Evolutionary conservation across 92 coral and sea anemone species (phyloP), one percentile per base, ranked within the genome.

Genomic region (Plumapathes pennacea): DNA sequence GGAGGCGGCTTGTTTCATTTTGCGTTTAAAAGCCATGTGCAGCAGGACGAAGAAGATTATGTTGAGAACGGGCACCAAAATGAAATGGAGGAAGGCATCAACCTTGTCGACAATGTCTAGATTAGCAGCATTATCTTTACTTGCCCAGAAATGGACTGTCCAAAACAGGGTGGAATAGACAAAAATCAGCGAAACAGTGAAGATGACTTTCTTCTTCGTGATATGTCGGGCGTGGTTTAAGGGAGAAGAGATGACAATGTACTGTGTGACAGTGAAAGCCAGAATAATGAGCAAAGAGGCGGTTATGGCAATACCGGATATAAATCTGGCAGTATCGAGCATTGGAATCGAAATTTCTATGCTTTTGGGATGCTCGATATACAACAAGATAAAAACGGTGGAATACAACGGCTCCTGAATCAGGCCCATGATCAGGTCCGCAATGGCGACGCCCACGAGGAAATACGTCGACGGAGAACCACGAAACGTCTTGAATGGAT

Each of bases 161-260:
- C 40, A 50, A 22, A n/a, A 66, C 32, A 39, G 4, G 21, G 33
- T 29, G 21, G 42, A 17, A 29, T 58, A 70, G 3, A 36, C 29
- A 36, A 54, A 58, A 5, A 63, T 10, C 2, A 60, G 18, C 9
- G 32, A 9, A 26, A 25, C 46, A 22, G 59, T 25, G 46, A 20
- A 4, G 4, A 5, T 4, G 12, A 48, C 58, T 47, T 38, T 71
- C 21, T 22, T 12, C 21, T 28, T 57, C 11, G 77, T 59, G 6
- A 38, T 42, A 38, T 12, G 18, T 5, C 69, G 34, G n/a, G 59
- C 77, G 38, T 71, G 60, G 5, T 59, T 71, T 1, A 71, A 52
- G 4, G 77, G 69, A 2, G 69, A 71, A 15, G 25, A 32, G 19
- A 71, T 41, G 9, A 46, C 59, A 37, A 60, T 60, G 4, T 46